Conservation (phyloP, 2,113 vertebrate species). For the Phaethon lepturus region DNA sequence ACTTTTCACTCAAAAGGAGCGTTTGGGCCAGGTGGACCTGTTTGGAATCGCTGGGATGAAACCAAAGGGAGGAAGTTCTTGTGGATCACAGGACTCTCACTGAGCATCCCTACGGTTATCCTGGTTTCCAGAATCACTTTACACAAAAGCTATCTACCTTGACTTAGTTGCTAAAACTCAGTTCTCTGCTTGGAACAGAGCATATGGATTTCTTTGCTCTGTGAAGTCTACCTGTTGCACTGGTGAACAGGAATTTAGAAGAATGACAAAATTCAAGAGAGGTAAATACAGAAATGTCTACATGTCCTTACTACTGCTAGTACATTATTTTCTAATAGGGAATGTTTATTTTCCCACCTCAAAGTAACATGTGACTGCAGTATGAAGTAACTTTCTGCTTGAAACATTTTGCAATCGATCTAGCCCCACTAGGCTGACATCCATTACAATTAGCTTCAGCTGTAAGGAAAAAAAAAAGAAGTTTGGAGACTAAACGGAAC, state of each 20-base stretch:
- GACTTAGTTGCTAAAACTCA: not conserved
- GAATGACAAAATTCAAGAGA: not conserved
- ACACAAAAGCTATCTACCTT: not conserved
- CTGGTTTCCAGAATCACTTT: not conserved
- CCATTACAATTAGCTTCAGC: not conserved
- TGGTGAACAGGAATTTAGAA: not conserved
- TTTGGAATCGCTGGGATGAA: not conserved
- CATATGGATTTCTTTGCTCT: not conserved
- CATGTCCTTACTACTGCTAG: not conserved
- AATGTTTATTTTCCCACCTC: not conserved
- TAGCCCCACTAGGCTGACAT: not conserved
- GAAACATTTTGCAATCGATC: not conserved
- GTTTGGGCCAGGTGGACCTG: not conserved
- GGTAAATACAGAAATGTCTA: not conserved
- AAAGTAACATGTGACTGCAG: not conserved
- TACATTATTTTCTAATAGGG: not conserved
- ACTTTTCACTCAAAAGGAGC: not conserved
- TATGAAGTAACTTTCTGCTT: not conserved
- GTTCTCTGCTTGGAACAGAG: not conserved
- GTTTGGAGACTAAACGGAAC: not conserved
- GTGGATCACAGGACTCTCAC: not conserved
- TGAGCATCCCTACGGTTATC: not conserved
- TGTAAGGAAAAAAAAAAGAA: not conserved
- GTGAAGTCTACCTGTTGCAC: not conserved
- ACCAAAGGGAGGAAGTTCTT: not conserved